A percentile compares a stretch with the other conserved stretches of the same genome.
Conservation (phyloP, 2,797 vertebrate genomes). For the Nannoperca australis region DNA sequence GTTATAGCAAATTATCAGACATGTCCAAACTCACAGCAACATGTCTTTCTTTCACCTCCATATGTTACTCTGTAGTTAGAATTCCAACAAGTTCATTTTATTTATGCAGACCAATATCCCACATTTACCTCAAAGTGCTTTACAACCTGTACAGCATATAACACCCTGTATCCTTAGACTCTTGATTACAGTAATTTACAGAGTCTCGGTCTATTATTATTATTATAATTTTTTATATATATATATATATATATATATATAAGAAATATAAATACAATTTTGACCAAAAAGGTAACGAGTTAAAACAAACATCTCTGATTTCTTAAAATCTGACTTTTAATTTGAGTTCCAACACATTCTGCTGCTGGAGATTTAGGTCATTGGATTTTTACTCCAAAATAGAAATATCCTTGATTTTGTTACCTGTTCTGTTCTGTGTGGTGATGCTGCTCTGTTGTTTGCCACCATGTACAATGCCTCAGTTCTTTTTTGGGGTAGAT, state of each 20-base stretch:
- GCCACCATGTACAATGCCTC: slow-evolving; percentile 3
- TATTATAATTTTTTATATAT: too few relatives aligned
- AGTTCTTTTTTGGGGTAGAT: background rate
- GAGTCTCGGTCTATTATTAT: background rate
- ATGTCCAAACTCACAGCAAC: background rate
- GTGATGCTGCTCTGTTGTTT: slow-evolving; percentile 12
- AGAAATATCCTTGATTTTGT: slow-evolving; percentile 4
- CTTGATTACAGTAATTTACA: background rate
- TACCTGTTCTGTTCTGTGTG: background rate
- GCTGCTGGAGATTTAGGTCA: slow-evolving; percentile 5
- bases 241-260: background rate
- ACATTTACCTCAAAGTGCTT: background rate
- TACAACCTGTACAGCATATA: background rate
- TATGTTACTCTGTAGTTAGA: background rate
- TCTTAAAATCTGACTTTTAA: background rate
- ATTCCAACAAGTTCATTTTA: background rate
- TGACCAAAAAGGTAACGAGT: background rate
- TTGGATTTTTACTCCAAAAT: background rate
- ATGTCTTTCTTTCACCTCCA: background rate
- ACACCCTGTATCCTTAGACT: background rate
- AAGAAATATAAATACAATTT: background rate
- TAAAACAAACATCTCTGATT: background rate
- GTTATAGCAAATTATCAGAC: background rate
- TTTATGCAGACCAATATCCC: background rate
- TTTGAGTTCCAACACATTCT: background rate